Base-by-base conservation (phyloP, 2,113 vertebrate species). In the Entomyzon cyanotis region DNA sequence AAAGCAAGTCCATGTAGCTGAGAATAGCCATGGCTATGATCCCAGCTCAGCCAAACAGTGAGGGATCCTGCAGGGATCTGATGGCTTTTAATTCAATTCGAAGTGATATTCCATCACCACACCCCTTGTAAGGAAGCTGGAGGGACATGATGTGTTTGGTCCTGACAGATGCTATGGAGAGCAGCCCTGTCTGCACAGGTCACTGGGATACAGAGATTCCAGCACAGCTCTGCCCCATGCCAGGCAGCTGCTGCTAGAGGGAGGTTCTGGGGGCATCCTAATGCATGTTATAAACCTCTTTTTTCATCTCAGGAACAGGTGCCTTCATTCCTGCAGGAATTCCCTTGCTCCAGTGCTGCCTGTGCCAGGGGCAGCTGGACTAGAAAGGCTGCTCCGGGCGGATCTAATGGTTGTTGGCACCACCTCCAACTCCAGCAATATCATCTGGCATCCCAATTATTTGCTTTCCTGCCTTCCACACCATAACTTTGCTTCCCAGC, bases 281-380 rank as follows among this genome's bases (percentile, higher is more conserved):
- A 18, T 5, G 28, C 53, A 13, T 0, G 2, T 42, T 74, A 65
- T 74, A 55, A 55, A 95, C 91, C 87, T 90, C 90, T 94, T 90
- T 59, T 95, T 85, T 73, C 87, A 73, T 76, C 74, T 84, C 30
- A 33, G 90, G 90, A 91, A 44, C 94, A 97, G 96, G 95, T 56
- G 90, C 94, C 80, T 96, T 93, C 64, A 22, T 28, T 28, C 31
- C 89, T 64, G 5, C 46, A 71, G 87, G 39, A 94, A 92, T 59
- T 81, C 92, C 94, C 3, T 5, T 2, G 21, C 89, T 83, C 91
- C 5, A 19, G 93, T 5, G 13, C 95, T 94, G 93, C 77, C 68
- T 20, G 84, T 67, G 84, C 89, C 93, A 52, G 84, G 79, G 71
- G 87, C 95, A 90, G 84, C 92, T 87, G 93, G 74, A 73, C 49